Evolutionary conservation across 1,140 invertebrate genomes (phyloP).

Genomic region (Euura lappo): DNA sequence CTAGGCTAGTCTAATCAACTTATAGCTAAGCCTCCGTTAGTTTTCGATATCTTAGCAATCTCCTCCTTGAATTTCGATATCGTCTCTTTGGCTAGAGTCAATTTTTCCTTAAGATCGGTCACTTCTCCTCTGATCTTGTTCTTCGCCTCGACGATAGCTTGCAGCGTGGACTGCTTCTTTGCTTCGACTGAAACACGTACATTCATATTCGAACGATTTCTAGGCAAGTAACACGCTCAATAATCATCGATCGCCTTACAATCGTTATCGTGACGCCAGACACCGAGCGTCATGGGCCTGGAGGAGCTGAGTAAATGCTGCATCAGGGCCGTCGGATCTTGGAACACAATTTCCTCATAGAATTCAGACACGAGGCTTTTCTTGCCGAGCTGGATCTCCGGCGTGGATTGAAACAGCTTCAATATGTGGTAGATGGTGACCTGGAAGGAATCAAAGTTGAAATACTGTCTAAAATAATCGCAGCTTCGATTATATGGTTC

Average conservation of each 20-base stretch:
- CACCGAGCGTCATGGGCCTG: slow-evolving; percentile 74
- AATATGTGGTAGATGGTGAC: slow-evolving; percentile 96
- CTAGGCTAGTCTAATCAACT: background rate
- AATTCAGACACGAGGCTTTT: slow-evolving; percentile 90
- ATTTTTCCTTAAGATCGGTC: slow-evolving; percentile 82
- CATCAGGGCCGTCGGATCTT: slow-evolving; percentile 94
- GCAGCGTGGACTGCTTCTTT: slow-evolving; percentile 83
- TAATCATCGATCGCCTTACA: slow-evolving; percentile 69
- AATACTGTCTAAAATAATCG: no score
- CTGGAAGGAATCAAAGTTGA: slow-evolving; percentile 59
- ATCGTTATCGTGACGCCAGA: slow-evolving; percentile 88
- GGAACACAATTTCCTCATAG: slow-evolving; percentile 98
- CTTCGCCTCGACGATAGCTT: slow-evolving; percentile 81
- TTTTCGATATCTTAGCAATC: slow-evolving; percentile 71
- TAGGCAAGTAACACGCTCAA: slow-evolving; percentile 10
- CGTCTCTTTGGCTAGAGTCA: slow-evolving; percentile 88
- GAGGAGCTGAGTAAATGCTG: slow-evolving; percentile 83
- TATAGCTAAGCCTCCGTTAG: slow-evolving; percentile 33
- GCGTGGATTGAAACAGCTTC: slow-evolving; percentile 88
- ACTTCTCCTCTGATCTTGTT: slow-evolving; percentile 87
- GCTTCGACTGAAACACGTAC: slow-evolving; percentile 82
- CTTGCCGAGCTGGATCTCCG: slow-evolving; percentile 73
- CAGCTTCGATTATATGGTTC: background rate
- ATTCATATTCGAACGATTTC: slow-evolving; percentile 4
- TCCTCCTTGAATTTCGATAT: slow-evolving; percentile 90